Evolutionary conservation across 2,797 vertebrate species (phyloP).

Genomic region (Xenopus petersii): DNA sequence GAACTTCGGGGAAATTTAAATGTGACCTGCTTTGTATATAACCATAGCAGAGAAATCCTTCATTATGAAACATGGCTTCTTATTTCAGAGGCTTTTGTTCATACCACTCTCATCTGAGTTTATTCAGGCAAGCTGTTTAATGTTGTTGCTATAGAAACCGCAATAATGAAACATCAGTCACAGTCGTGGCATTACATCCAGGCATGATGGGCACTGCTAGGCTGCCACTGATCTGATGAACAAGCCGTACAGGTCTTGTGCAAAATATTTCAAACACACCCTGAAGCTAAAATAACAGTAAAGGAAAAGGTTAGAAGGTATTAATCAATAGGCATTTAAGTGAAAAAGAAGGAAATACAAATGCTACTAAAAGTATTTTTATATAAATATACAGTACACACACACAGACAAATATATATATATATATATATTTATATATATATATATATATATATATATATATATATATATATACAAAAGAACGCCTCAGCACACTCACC

Average conservation of each 20-base stretch:
- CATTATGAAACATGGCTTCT: neutral
- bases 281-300: constrained; percentile 24
- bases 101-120: neutral
- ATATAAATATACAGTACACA: too few species aligned
- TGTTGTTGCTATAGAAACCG: constrained; percentile 19
- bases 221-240: constrained; percentile 20
- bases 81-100: neutral
- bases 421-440: too few species aligned
- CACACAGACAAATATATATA: too few species aligned
- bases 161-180: constrained; percentile 15
- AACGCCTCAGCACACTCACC: too few species aligned
- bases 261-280: constrained; percentile 5
- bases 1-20: too few species aligned
- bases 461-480: too few species aligned
- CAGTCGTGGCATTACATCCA: neutral
- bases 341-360: too few species aligned
- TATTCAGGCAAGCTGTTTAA: constrained; percentile 2
- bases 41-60: neutral
- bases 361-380: too few species aligned
- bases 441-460: too few species aligned
- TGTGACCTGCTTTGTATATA: neutral
- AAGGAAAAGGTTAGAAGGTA: constrained; percentile 7
- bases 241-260: constrained; percentile 5
- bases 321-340: too few species aligned
- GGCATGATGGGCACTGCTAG: neutral